Percentiles rank a stretch among this genome's conserved stretches.
Evolutionary conservation across 2,888 invertebrate genomes (phyloP).

Genomic region (Phortica magna): DNA sequence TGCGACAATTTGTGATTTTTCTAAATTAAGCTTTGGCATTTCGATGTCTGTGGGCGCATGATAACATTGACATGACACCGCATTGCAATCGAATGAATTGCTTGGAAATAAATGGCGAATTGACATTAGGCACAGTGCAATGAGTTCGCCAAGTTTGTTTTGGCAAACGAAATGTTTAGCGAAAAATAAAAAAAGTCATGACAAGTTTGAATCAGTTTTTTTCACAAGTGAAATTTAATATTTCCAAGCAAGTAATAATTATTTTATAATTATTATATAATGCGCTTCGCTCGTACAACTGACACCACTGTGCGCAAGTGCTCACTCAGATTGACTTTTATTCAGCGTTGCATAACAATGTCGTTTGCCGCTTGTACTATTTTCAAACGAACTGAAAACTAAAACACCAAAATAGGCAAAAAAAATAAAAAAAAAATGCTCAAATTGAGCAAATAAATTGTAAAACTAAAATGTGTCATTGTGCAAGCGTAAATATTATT

Average conservation of each 20-base stretch:
- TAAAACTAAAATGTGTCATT: neutral
- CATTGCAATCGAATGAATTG: neutral
- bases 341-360: conserved; percentile 57
- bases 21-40: conserved; percentile 10
- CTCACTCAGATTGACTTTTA: conserved; percentile 30
- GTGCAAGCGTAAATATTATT: neutral
- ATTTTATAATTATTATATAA: neutral
- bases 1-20: neutral
- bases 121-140: neutral
- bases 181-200: no score
- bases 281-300: neutral
- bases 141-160: neutral
- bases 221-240: no score
- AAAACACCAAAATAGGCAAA: neutral
- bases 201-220: no score
- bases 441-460: neutral
- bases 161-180: neutral
- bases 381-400: neutral
- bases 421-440: neutral
- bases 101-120: neutral
- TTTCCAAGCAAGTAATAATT: neutral
- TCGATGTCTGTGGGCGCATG: neutral
- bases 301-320: conserved; percentile 6
- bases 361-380: neutral
- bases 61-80: conserved; percentile 6